Conservation (phyloP, 2,888 invertebrate genomes). For the Oscheius sp. region DNA sequence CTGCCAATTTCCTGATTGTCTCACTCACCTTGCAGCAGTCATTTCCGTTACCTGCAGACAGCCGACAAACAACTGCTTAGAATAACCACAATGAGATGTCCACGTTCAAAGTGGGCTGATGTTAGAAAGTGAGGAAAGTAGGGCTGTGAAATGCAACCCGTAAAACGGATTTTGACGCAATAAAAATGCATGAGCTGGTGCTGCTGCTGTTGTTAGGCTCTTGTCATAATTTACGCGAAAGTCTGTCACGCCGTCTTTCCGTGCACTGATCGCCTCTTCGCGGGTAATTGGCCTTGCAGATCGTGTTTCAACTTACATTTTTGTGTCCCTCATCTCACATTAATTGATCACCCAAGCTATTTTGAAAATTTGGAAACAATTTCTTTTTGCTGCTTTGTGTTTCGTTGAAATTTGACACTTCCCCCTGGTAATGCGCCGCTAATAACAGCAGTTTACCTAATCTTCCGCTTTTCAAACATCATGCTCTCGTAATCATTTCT, state of each 20-base stretch:
- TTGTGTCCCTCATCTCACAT: conserved; percentile 4
- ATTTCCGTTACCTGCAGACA: conserved; percentile 11
- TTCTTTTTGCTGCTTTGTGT: no score
- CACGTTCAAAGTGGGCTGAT: not conserved
- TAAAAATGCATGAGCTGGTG: not conserved
- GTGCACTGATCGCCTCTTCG: conserved; percentile 26
- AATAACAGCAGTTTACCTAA: conserved; percentile 2
- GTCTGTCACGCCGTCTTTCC: not conserved
- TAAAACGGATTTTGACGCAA: no score
- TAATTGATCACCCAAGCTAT: no score
- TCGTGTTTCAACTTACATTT: conserved; percentile 32
- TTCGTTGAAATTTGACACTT: not conserved
- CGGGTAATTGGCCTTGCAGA: conserved; percentile 33
- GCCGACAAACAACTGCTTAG: conserved; percentile 3
- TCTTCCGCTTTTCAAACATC: not conserved
- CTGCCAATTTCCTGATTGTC: not conserved
- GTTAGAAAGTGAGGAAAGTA: not conserved
- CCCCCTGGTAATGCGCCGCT: not conserved
- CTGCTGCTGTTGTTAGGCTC: not conserved
- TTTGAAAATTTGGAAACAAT: no score
- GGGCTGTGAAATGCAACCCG: no score
- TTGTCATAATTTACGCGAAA: conserved; percentile 14
- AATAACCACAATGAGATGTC: not conserved
- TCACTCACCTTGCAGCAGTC: conserved; percentile 1
- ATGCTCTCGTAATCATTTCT: not conserved